Percentiles rank a stretch among this genome's conserved stretches.
phyloP scores from a whole-genome alignment of 1,140 invertebrate species.

The Calosoma granatense region DNA sequence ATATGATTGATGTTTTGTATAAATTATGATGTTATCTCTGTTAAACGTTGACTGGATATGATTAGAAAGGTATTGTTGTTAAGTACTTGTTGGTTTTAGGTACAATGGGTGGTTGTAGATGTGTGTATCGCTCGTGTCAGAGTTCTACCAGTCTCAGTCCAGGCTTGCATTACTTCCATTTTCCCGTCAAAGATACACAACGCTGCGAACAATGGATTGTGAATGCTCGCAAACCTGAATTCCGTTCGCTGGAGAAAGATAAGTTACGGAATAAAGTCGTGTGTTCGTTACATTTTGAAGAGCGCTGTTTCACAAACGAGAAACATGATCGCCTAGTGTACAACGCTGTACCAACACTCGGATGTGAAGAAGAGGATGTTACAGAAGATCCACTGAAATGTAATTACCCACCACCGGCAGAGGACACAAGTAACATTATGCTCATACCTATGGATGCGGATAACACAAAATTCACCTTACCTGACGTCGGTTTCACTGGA shows the following conservation, averaged over 20 bases:
- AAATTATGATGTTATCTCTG: too few species aligned
- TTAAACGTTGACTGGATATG: too few species aligned
- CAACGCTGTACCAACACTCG: conserved; percentile 29
- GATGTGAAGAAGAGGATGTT: conserved; percentile 17
- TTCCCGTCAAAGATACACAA: conserved; percentile 43
- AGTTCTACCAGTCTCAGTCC: conserved; percentile 37
- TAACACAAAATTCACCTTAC: conserved; percentile 29
- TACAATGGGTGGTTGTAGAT: conserved; percentile 44
- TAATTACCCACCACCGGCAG: conserved; percentile 12
- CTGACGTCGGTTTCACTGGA: conserved; percentile 23
- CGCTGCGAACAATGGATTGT: conserved; percentile 44
- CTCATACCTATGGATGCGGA: conserved; percentile 30
- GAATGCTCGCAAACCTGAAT: conserved; percentile 39
- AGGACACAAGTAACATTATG: conserved; percentile 18
- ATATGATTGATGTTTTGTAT: too few species aligned
- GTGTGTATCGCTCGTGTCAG: conserved; percentile 41
- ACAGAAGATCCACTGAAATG: neutral
- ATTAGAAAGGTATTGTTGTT: too few species aligned
- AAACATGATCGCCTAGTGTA: conserved; percentile 30
- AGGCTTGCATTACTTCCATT: conserved; percentile 47
- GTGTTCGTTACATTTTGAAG: conserved; percentile 46
- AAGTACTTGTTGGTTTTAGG: too few species aligned
- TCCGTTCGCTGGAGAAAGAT: conserved; percentile 40
- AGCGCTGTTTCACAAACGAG: conserved; percentile 42
- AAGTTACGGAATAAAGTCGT: conserved; percentile 47